Evolutionary conservation across 2,113 vertebrate genomes (phyloP).

Genomic region (rabbit (Oryctolagus cuniculus)): DNA sequence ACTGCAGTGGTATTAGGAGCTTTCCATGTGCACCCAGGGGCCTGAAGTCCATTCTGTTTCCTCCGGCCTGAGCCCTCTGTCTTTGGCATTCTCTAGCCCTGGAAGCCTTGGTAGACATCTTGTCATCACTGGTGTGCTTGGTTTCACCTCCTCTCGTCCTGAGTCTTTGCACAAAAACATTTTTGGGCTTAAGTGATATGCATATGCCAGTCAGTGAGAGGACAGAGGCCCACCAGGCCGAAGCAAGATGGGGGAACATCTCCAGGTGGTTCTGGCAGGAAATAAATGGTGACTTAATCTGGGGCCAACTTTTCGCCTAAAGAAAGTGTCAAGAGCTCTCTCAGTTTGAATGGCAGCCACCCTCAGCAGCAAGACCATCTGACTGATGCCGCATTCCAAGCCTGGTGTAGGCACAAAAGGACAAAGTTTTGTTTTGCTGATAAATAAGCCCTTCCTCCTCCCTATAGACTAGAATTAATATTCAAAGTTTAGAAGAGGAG

Average conservation of each 20-base stretch:
- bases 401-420: neutral
- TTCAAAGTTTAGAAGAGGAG: conserved; percentile 4
- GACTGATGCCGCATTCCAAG: neutral
- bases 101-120: neutral
- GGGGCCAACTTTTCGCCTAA: neutral
- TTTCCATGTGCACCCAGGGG: neutral
- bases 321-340: neutral
- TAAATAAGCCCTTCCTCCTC: neutral
- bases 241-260: neutral
- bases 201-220: neutral
- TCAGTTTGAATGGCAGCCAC: neutral
- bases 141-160: neutral
- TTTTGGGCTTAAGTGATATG: neutral
- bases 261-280: neutral
- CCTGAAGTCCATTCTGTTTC: neutral
- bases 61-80: conserved; percentile 34
- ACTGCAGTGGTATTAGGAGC: neutral
- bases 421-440: neutral
- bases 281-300: neutral
- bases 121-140: neutral
- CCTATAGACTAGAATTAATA: neutral
- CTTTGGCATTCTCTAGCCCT: neutral
- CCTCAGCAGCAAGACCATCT: neutral
- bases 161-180: neutral
- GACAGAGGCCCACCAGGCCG: neutral